Base-by-base conservation (phyloP, 2,113 vertebrate genomes). In the Hymenochirus boettgeri region DNA sequence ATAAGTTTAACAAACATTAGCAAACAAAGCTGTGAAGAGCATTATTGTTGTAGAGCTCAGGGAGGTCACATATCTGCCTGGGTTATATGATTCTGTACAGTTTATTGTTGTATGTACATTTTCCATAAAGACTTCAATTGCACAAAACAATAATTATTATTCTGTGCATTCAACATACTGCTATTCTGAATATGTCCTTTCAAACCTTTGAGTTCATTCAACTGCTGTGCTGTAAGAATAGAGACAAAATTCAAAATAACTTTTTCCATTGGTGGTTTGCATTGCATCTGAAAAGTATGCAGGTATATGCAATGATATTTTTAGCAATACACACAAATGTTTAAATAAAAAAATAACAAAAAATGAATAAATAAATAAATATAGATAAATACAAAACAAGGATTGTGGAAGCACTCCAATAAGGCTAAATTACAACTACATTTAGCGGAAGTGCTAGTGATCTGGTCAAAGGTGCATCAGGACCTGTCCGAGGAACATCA, bases 1-100 rank as follows among this genome's bases (percentile, higher is more conserved):
- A 67, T 67, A 67, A 19, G 55, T 59, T 59, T 37, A 58, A 50
- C 55, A 67, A 67, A 66, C 37, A 66, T 58, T 19, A 50, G 33
- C 46, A 58, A 57, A 58, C 63, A 67, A 66, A 59, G 64, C 47
- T 52, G 11, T 37, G 57, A 57, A 59, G 64, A 22, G 31, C 33
- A 26, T 29, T 52, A 67, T 52, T 67, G 56, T 67, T 50, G 50
- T 31, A 37, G 33, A 52, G 64, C 64, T 35, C 27, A 31, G 18
- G 47, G 31, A 47, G 58, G 47, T 12, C 51, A 29, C 11, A 55
- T 35, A 46, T 25, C 61, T 64, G 61, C 56, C 46, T 52, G 47
- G 33, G 51, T 39, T 59, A 52, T 59, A 67, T 51, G 64, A 24
- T 45, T 59, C 58, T 59, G 64, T 47, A 26, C 51, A 26, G 31